Evolutionary conservation across 2,797 vertebrate genomes (phyloP).

Genomic region (Pseudomugil gertrudae): DNA sequence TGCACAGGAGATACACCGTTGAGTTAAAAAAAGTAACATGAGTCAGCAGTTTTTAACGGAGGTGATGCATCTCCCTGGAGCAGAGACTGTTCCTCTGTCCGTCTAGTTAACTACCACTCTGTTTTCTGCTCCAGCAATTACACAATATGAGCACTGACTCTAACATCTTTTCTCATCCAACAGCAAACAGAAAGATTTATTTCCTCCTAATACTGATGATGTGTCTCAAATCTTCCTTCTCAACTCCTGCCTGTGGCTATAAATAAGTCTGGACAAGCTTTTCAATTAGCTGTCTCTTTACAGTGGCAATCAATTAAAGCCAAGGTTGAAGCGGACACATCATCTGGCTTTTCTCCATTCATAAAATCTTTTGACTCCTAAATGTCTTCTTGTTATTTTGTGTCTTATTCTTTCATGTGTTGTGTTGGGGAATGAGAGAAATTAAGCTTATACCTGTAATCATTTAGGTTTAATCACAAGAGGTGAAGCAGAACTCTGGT

Average conservation of each 20-base stretch:
- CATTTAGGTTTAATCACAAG: not conserved
- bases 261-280: conserved; percentile 56
- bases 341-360: conserved; percentile 7
- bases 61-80: conserved; percentile 50
- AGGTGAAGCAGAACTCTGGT: conserved; percentile 1
- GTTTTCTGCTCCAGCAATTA: conserved; percentile 2
- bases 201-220: conserved; percentile 21
- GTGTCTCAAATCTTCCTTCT: conserved; percentile 4
- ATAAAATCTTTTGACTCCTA: conserved; percentile 14
- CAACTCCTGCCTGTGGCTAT: conserved; percentile 42
- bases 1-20: conserved; percentile 7
- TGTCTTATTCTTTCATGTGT: conserved; percentile 3
- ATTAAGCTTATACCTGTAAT: not conserved
- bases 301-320: conserved; percentile 20
- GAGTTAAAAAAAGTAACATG: conserved; percentile 16
- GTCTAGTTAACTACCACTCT: conserved; percentile 9
- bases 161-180: not conserved
- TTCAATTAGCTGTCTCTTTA: conserved; percentile 30
- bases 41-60: conserved; percentile 56
- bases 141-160: not conserved
- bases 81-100: conserved; percentile 30
- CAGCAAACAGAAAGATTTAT: conserved; percentile 10
- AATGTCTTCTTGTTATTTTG: conserved; percentile 8
- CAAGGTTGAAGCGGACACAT: conserved; percentile 24
- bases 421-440: not conserved